Percentiles rank a stretch among this genome's conserved stretches.
Evolutionary conservation across 2,797 vertebrate species (phyloP).

Genomic region (Picus viridis): DNA sequence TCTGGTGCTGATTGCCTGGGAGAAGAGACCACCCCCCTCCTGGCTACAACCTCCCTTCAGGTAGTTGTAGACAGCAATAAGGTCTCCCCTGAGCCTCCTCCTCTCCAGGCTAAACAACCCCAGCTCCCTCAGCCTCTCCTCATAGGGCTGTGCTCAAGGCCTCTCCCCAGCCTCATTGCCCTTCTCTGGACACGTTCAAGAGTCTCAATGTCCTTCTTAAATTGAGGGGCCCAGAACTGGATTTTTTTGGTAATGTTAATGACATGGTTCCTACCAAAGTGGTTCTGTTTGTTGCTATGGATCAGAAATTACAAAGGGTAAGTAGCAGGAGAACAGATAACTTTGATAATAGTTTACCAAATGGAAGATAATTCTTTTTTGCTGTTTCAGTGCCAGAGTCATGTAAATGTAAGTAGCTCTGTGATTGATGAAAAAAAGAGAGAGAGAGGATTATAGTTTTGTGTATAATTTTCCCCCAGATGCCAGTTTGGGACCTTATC

Average conservation of each 20-base stretch:
- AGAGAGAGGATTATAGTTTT: background rate
- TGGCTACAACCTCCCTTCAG: no score
- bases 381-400: background rate
- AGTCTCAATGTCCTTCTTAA: no score
- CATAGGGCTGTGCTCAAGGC: no score
- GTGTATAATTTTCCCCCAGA: background rate
- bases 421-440: background rate
- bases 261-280: background rate
- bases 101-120: no score
- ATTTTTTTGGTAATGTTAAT: background rate
- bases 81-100: no score
- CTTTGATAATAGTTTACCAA: background rate
- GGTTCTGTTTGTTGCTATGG: background rate
- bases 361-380: background rate
- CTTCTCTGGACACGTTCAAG: no score
- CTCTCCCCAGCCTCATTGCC: no score
- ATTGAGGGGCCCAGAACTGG: no score
- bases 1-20: no score
- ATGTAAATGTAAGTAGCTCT: background rate
- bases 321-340: background rate
- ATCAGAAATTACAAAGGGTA: background rate
- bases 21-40: no score
- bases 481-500: background rate
- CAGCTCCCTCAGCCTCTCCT: no score
- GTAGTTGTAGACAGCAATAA: no score